Percentiles rank a stretch among this genome's conserved stretches.
These are phyloP conservation scores for Pseudorhombus dupliciocellatus DNA, from an alignment of 2,113 vertebrate genomes.

Conservation along the genomic window DNA sequence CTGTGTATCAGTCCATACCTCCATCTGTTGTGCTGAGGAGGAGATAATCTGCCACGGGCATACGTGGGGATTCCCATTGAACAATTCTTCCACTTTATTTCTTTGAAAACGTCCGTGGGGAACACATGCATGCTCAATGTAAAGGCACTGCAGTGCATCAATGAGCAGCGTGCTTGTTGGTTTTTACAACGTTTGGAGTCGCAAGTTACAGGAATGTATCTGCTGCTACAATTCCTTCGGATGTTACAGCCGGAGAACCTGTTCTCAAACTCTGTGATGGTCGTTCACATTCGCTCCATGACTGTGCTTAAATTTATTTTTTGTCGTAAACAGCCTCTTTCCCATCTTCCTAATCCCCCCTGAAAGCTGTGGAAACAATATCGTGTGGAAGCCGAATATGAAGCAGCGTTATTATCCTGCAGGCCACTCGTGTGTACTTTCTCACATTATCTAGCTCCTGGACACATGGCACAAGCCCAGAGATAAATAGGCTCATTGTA, in stretches of 20 bases:
- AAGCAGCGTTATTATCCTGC: slow-evolving; percentile 1
- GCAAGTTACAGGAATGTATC: background rate
- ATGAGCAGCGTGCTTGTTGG: too few relatives aligned
- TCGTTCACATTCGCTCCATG: slow-evolving; percentile 6
- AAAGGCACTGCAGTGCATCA: background rate
- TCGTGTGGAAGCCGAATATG: slow-evolving; percentile 10
- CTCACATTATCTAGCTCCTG: slow-evolving; percentile 29
- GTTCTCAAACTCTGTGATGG: background rate
- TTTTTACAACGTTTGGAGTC: too few relatives aligned
- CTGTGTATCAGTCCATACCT: slow-evolving; percentile 5
- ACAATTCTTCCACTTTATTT: background rate
- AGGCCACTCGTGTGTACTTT: slow-evolving; percentile 33
- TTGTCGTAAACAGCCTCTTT: background rate
- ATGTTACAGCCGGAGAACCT: background rate
- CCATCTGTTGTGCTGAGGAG: slow-evolving; percentile 32
- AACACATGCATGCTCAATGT: background rate
- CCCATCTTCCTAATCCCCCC: background rate
- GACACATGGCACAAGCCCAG: slow-evolving; percentile 32
- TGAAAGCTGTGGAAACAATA: slow-evolving; percentile 20
- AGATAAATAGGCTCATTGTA: slow-evolving; percentile 55
- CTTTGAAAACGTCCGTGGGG: background rate
- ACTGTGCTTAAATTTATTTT: background rate
- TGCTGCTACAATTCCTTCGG: background rate
- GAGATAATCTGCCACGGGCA: slow-evolving; percentile 7
- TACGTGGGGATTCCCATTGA: slow-evolving; percentile 35